These are phyloP conservation scores for Megalopta genalis DNA, from an alignment of 1,140 invertebrate species.

Conservation along the genomic window DNA sequence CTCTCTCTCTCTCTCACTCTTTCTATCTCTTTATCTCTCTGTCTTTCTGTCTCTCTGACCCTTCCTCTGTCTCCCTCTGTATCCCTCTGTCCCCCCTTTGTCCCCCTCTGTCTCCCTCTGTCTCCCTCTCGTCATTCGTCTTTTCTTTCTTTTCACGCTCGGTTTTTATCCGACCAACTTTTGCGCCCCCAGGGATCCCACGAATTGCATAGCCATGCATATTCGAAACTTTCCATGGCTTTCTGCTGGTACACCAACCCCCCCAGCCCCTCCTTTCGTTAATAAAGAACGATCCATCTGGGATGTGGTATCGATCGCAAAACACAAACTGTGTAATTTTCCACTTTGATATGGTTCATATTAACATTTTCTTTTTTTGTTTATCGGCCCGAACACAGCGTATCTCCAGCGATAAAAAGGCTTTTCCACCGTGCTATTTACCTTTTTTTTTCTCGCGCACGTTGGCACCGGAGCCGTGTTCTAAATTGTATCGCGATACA, in stretches of 20 bases:
- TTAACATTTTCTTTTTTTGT: neutral
- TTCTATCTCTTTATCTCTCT: neutral
- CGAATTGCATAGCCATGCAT: conserved; percentile 62
- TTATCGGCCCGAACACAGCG: neutral
- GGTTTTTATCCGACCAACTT: conserved; percentile 59
- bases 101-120: neutral
- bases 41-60: too few relatives aligned
- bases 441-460: too few relatives aligned
- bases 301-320: conserved; percentile 46
- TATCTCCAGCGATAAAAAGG: neutral
- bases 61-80: too few relatives aligned
- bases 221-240: conserved; percentile 56
- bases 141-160: conserved; percentile 44
- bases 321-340: conserved; percentile 46
- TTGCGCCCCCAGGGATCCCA: conserved; percentile 52
- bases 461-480: too few relatives aligned
- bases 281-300: conserved; percentile 58
- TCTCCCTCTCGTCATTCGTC: conserved; percentile 38
- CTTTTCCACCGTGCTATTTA: too few relatives aligned
- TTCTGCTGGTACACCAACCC: conserved; percentile 48
- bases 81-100: neutral
- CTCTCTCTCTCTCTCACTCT: neutral
- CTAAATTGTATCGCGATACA: too few relatives aligned
- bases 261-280: conserved; percentile 48
- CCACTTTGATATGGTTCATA: conserved; percentile 5